Evolutionary conservation across 1,140 invertebrate genomes (phyloP).

Genomic region (Eumaeus atala): DNA sequence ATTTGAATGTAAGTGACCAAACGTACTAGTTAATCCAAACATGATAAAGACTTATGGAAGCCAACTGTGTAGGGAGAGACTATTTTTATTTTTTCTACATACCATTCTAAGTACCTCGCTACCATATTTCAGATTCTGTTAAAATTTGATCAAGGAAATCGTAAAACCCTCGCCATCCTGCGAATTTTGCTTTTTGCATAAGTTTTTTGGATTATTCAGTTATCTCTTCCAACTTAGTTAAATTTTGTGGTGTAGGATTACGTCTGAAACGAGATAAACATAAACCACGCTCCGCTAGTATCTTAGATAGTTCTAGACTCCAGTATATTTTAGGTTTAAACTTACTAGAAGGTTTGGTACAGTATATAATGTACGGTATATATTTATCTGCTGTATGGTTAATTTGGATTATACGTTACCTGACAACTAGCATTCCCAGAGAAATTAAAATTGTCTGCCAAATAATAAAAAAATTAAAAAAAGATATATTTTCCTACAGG

Average conservation of each 20-base stretch:
- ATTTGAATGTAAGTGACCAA: no score
- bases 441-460: constrained; percentile 10
- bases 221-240: no score
- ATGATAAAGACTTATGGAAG: no score
- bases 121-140: not conserved
- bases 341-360: constrained; percentile 18
- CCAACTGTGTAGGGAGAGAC: no score
- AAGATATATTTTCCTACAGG: constrained; percentile 9
- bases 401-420: constrained; percentile 23
- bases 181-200: constrained; percentile 15
- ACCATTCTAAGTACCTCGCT: not conserved
- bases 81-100: no score
- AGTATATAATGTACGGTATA: constrained; percentile 26
- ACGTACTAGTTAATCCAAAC: no score
- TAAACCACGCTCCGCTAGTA: constrained; percentile 26
- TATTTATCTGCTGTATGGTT: constrained; percentile 18
- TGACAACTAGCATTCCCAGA: constrained; percentile 14
- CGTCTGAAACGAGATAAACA: constrained; percentile 25
- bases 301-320: constrained; percentile 22
- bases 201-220: no score
- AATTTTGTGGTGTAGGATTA: constrained; percentile 21
- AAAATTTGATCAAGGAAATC: not conserved
- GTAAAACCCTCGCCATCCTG: constrained; percentile 1
- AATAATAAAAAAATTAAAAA: constrained; percentile 16
- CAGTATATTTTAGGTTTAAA: constrained; percentile 31